Conservation (phyloP, 2,797 vertebrate species). For the Falco novaeseelandiae region DNA sequence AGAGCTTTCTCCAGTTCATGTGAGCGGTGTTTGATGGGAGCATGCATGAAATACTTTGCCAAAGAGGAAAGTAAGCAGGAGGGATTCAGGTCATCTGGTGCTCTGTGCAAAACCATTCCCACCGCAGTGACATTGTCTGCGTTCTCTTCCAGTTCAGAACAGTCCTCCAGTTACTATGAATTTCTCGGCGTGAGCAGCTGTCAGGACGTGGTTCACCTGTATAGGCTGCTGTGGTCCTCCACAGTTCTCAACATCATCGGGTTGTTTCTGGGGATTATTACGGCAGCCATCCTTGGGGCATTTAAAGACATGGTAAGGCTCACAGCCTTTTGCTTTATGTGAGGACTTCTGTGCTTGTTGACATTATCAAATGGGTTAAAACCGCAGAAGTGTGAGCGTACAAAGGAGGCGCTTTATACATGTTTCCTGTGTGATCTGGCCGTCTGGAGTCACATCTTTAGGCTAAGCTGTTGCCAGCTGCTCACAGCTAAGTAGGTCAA, state of each 20-base stretch:
- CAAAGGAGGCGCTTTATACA: neutral
- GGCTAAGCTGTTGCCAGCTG: neutral
- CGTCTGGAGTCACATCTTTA: neutral
- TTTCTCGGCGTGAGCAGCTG: conserved; percentile 89
- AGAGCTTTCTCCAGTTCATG: neutral
- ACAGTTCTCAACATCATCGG: conserved; percentile 87
- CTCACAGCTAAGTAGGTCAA: conserved; percentile 18
- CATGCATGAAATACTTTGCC: neutral
- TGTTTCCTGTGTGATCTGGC: neutral
- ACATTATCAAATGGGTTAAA: neutral
- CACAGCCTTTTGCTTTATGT: neutral
- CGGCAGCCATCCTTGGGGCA: conserved; percentile 90
- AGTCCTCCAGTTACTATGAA: conserved; percentile 82
- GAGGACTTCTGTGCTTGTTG: neutral
- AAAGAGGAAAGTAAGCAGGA: neutral
- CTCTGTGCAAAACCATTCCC: neutral
- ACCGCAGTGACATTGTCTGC: accelerated
- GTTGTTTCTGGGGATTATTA: conserved; percentile 88
- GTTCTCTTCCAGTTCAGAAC: conserved; percentile 77
- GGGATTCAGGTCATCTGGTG: neutral
- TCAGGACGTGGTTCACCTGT: conserved; percentile 88
- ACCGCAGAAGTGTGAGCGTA: neutral
- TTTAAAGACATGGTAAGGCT: conserved; percentile 88
- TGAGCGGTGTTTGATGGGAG: neutral
- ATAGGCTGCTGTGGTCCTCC: conserved; percentile 90